Percentiles rank a stretch among this genome's conserved stretches.
Conservation (phyloP, 2,113 vertebrate species). For the human (Homo sapiens) region DNA sequence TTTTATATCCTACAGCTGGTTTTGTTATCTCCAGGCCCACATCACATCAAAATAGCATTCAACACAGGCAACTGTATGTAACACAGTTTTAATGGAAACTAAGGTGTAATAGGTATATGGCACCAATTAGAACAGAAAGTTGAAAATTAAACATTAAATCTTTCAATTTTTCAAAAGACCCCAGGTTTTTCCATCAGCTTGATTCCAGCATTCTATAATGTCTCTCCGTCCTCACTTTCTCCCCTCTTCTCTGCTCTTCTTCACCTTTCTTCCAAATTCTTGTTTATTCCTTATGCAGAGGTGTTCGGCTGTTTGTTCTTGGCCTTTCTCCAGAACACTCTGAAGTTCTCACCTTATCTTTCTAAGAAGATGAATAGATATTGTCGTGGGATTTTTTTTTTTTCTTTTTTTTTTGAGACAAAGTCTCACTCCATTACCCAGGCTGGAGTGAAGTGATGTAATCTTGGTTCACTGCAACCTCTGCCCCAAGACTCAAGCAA, state of each 20-base stretch:
- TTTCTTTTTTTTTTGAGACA: no score
- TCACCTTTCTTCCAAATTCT: neutral
- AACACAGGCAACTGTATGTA: neutral
- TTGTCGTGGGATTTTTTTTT: no score
- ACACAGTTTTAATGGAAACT: neutral
- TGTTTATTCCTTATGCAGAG: neutral
- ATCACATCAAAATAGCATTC: neutral
- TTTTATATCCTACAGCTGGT: neutral
- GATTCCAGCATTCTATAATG: neutral
- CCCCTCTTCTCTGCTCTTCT: neutral
- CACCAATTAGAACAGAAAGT: neutral
- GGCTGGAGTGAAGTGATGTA: no score
- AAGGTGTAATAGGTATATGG: neutral
- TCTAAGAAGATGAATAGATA: neutral
- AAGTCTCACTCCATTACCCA: no score
- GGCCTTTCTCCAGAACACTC: neutral
- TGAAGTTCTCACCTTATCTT: neutral
- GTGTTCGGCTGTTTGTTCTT: neutral
- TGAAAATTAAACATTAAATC: conserved; percentile 8
- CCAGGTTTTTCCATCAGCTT: neutral
- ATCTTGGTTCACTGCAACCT: no score
- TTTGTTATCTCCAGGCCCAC: neutral
- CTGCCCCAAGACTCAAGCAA: no score
- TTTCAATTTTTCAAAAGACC: neutral
- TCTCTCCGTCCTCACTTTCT: neutral